phyloP scores from a whole-genome alignment of 2,113 vertebrate species.

The Penelope pileata region DNA sequence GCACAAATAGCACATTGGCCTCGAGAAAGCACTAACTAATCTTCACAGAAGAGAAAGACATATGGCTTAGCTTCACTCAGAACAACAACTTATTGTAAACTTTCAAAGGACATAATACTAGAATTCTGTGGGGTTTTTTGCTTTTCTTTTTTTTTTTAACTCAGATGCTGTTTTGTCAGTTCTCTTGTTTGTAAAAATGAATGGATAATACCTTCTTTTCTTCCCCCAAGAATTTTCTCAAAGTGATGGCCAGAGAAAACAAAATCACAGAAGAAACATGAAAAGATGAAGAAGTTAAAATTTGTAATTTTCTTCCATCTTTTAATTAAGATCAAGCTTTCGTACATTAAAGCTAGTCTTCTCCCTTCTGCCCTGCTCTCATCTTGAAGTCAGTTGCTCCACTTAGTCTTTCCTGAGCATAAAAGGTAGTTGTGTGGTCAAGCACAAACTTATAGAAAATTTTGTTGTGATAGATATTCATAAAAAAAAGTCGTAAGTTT shows the following conservation, averaged over 20 bases:
- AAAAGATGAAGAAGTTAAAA: neutral
- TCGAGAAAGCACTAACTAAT: neutral
- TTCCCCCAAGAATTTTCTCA: neutral
- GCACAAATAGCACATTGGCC: neutral
- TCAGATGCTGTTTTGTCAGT: neutral
- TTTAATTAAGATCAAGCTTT: neutral
- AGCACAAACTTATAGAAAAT: neutral
- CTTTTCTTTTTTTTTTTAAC: neutral
- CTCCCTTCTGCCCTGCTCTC: neutral
- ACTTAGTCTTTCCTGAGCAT: neutral
- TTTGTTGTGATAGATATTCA: neutral
- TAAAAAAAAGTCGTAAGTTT: neutral
- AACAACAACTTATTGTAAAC: neutral
- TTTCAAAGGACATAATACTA: neutral
- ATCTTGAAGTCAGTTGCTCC: neutral
- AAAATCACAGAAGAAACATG: neutral
- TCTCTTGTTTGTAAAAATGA: neutral
- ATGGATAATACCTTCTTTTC: neutral
- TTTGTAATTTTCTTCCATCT: neutral
- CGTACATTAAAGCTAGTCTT: neutral
- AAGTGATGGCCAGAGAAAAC: neutral
- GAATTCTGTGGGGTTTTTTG: neutral
- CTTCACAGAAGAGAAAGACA: neutral
- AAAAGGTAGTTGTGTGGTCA: neutral
- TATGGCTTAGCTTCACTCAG: neutral